Base-by-base conservation (phyloP, 1,140 invertebrate species). In the Zaprionus davidi region DNA sequence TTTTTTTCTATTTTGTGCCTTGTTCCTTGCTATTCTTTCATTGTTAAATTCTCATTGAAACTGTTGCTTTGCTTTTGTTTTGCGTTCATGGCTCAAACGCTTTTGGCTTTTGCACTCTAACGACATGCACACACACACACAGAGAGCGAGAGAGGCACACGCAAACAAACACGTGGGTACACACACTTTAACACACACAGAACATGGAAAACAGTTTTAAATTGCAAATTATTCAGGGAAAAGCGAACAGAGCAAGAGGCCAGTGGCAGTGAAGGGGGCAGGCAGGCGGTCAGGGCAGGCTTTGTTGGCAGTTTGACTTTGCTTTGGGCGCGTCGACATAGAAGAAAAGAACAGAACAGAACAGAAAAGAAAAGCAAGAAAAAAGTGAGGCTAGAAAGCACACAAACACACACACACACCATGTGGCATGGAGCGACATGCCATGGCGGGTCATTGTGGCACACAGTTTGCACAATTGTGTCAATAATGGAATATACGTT, bases 191-290 rank as follows among this genome's bases (percentile, higher is more conserved):
- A 58, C 38, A 58, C 24, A 36, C 53, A 57, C 36, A 49, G 22
- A 46, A 31, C 58, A 53, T 12, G 38, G 51, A 65, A 49, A 65
- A 65, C 55, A 38, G 73, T 84, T 84, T 80, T 71, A 84, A 84
- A 84, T 84, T 82, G 73, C 83, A 84, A 84, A 84, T 84, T 83
- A 84, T 84, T 84, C 62, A 66, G 67, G 67, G 38, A 58, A 71
- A 82, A 68, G 71, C 78, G 63, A 65, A 28, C 36, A 70, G 20
- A 13, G 46, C 20, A n/a, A 24, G 12, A 24, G 46, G 20, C 5
- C 15, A 24, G 46, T 13, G 46, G 9, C 2, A 22, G 20, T 2
- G 46, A 22, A 12, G 5, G 7, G 44, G 46, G 46, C 4, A 6
- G 2, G 20, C 1, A 5, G 46, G 22, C 22, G 46, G 17, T 49